Percentiles rank a stretch among this genome's conserved stretches.
These are phyloP conservation scores for Halocynthia roretzi DNA, from an alignment of 23 tunicate genomes.

Conservation along the genomic window DNA sequence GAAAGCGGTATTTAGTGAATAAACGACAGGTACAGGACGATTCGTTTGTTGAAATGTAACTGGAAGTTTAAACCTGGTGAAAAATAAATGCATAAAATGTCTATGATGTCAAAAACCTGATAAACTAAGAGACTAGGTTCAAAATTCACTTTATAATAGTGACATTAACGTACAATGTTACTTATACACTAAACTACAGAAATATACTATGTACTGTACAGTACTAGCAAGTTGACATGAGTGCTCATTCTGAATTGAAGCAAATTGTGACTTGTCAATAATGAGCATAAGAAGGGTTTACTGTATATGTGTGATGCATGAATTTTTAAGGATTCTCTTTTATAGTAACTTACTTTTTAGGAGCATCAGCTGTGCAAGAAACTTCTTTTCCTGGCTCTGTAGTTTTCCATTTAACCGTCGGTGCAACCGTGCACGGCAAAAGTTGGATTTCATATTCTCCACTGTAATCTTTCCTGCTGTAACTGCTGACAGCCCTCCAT, in stretches of 20 bases:
- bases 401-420: constrained; percentile 69
- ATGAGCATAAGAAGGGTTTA: not conserved
- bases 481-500: constrained; percentile 96
- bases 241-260: no score
- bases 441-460: constrained; percentile 86
- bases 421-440: constrained; percentile 86
- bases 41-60: constrained; percentile 91
- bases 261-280: no score
- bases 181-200: no score
- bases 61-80: constrained; percentile 65
- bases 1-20: constrained; percentile 81
- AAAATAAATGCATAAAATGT: not conserved
- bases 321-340: not conserved
- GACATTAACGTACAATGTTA: no score
- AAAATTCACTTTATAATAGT: no score
- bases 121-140: no score
- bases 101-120: no score
- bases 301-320: not conserved
- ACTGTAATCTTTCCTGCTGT: constrained; percentile 97
- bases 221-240: no score
- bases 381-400: constrained; percentile 33
- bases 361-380: constrained; percentile 76
- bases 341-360: constrained; percentile 45
- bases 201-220: no score
- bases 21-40: constrained; percentile 96